Evolutionary conservation across 2,113 vertebrate genomes (phyloP).

Genomic region (Epinephelus fuscoguttatus): DNA sequence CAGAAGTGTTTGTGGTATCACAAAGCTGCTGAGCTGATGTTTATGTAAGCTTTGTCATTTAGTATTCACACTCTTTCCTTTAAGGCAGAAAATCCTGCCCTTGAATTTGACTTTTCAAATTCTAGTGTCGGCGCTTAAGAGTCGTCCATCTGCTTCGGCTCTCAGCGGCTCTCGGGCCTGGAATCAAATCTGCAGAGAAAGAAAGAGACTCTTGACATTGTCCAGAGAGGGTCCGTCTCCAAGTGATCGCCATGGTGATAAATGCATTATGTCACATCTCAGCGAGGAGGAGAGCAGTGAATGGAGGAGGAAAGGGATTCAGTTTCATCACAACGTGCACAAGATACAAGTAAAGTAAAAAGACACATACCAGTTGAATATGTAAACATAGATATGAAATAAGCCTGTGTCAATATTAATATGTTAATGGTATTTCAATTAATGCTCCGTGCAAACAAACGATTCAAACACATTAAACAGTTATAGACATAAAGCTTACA

Average conservation of each 20-base stretch:
- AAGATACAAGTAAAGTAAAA: slow-evolving; percentile 1
- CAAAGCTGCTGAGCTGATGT: slow-evolving; percentile 35
- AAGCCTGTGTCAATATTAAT: not conserved
- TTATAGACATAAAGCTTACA: not conserved
- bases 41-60: slow-evolving; percentile 16
- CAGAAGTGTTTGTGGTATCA: slow-evolving; percentile 2
- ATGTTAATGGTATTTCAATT: not conserved
- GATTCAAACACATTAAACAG: not conserved
- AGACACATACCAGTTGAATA: not conserved
- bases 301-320: slow-evolving; percentile 38
- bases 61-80: slow-evolving; percentile 1
- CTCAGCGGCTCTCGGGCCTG: slow-evolving; percentile 37
- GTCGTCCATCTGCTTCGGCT: slow-evolving; percentile 51
- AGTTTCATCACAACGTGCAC: slow-evolving; percentile 42
- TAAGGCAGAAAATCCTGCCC: slow-evolving; percentile 23
- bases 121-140: slow-evolving; percentile 28
- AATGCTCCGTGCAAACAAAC: not conserved
- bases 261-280: slow-evolving; percentile 62
- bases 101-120: slow-evolving; percentile 41
- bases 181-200: slow-evolving; percentile 50
- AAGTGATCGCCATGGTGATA: slow-evolving; percentile 74
- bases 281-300: slow-evolving; percentile 36
- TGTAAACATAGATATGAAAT: not conserved
- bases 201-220: slow-evolving; percentile 61
- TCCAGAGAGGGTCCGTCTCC: slow-evolving; percentile 66